Evolutionary conservation across 2,797 vertebrate species (phyloP).

Genomic region (Smutsia gigantea): DNA sequence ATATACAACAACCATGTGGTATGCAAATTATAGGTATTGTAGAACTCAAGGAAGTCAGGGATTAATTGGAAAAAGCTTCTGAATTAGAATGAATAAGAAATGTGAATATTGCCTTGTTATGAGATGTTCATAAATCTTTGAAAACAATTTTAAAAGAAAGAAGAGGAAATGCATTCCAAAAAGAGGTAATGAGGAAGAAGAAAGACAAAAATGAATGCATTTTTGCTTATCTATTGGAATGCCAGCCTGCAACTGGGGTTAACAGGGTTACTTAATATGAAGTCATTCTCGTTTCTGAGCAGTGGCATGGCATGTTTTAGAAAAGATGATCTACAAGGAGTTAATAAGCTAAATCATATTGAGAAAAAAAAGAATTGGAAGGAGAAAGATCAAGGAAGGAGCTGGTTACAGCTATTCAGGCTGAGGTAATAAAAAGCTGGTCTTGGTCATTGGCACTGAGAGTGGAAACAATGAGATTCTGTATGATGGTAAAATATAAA

Average conservation of each 20-base stretch:
- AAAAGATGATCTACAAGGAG: slow-evolving; percentile 33
- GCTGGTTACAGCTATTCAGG: slow-evolving; percentile 10
- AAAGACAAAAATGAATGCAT: neutral
- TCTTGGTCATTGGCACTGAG: slow-evolving; percentile 50
- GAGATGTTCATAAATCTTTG: neutral
- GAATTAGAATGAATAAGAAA: slow-evolving; percentile 22
- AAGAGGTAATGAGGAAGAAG: neutral
- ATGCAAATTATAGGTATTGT: neutral
- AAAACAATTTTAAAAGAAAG: slow-evolving; percentile 2
- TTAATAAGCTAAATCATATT: slow-evolving; percentile 31
- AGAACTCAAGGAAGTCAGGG: neutral
- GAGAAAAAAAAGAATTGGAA: slow-evolving; percentile 42
- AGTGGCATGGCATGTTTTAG: slow-evolving; percentile 50
- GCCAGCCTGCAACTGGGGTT: slow-evolving; percentile 9
- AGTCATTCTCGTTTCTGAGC: slow-evolving; percentile 50
- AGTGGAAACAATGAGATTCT: slow-evolving; percentile 38
- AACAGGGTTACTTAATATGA: slow-evolving; percentile 1
- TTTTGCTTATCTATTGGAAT: slow-evolving; percentile 8
- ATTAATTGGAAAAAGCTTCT: neutral
- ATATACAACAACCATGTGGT: neutral
- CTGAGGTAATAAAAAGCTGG: slow-evolving; percentile 59
- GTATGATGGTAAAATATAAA: slow-evolving; percentile 36
- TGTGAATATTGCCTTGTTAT: neutral
- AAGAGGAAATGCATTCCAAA: slow-evolving; percentile 35
- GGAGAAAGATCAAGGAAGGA: slow-evolving; percentile 36